Evolutionary conservation across 2,113 vertebrate genomes (phyloP), one percentile per base, ranked within the genome.

Genomic region (Nicator chloris): DNA sequence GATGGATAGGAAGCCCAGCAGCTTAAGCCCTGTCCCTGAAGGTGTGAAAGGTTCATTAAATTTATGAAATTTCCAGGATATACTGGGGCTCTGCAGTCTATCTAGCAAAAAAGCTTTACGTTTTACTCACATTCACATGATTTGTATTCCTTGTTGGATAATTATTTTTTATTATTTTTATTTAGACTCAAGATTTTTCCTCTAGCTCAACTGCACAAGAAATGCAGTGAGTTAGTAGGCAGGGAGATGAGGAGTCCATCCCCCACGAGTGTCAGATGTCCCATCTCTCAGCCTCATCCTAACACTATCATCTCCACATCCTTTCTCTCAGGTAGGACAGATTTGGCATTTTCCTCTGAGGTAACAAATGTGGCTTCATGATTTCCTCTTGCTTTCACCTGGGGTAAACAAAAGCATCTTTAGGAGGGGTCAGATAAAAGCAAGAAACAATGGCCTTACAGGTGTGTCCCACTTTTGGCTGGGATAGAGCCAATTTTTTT

Each of bases 1-100:
- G 94, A 96, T 81, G 82, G 90, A 95, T 93, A 79, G 91, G 66
- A 72, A 95, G 50, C 61, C 66, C 9, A 5, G 75, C 49, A 95
- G 82, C 78, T 65, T 77, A 80, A 76, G 71, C 60, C 68, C 68
- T 85, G 75, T 82, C 85, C 90, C 92, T 2, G 1, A 76, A 80
- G 79, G 78, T 82, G 31, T 61, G 84, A 96, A 96, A 86, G 63
- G 90, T 95, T 90, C 89, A 80, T 92, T 90, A 96, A 79, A 95
- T 90, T 96, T 95, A 94, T 93, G 44, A 86, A 96, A 95, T 88
- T 83, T 88, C 87, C 59, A 80, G 54, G 47, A 88, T 44, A 65
- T 4, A 50, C 26, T 49, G 27, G 59, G 57, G 20, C 21, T 76
- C 66, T 91, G 84, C 78, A 85, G 66, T 57, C 63, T 54, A 54